Base-by-base conservation (phyloP, 2,113 vertebrate genomes). In the Gymnorhina tibicen region DNA sequence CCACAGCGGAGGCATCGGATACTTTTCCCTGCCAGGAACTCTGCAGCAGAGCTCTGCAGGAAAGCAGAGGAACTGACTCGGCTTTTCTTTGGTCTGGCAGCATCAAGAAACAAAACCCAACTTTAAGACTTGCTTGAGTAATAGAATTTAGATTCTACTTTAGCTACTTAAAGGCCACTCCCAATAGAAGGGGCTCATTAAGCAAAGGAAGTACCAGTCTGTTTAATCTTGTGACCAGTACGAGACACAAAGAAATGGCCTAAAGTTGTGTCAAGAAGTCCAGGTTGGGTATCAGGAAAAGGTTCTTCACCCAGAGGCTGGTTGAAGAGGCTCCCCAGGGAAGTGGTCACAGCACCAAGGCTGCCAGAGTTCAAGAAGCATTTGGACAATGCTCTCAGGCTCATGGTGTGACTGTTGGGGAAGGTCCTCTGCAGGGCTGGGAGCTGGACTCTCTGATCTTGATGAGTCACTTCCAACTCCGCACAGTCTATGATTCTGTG, bases 1-100 rank as follows among this genome's bases (percentile, higher is more conserved):
- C 24, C 0, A 0, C 21, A 46, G 33, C 0, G 0, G 58, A 60
- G 49, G 30, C 0, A 0, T 4, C 0, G 0, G 14, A 10, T 35
- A 1, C 32, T 30, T 63, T 33, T 8, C 7, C 41, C 13, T 10
- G 32, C 39, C 35, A 22, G 53, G 55, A 85, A 10, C 14, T 12
- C 19, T 33, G 73, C 2, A 4, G 56, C 47, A 53, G 33, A 59
- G 53, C 18, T 55, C 35, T 44, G 50, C 7, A 8, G 30, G 41
- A 35, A 47, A 81, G 67, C 53, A 46, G 39, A 89, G 27, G 50
- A 82, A 39, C 15, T 13, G 35, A 30, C n/a, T 14, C 1, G 0
- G 46, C 63, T 79, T 60, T 53, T 52, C 42, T 50, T 53, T 47
- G 28, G 58, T 28, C 50, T 56, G 41, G 47, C 56, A 82, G 17